phyloP scores from a whole-genome alignment of 2,797 vertebrate species.

The Myotis planiceps region DNA sequence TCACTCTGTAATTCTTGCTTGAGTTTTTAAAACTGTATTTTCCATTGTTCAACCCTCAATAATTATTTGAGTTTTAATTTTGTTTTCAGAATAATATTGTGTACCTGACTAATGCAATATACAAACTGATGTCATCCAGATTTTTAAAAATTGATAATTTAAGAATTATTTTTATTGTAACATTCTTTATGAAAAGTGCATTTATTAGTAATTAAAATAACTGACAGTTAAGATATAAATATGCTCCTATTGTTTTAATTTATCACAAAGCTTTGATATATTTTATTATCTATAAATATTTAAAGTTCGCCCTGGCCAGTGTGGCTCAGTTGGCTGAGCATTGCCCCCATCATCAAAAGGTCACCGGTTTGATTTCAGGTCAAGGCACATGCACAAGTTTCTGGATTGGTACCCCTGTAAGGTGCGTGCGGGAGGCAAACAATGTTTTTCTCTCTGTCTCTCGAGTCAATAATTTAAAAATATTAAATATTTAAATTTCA shows the following conservation, averaged over 20 bases:
- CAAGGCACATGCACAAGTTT: not conserved
- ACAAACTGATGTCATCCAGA: not conserved
- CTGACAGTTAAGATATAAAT: conserved; percentile 17
- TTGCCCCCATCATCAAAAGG: not conserved
- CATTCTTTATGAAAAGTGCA: not conserved
- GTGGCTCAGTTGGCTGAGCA: not conserved
- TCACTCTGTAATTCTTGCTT: not conserved
- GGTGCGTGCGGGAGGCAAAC: rapidly evolving
- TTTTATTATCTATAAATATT: not conserved
- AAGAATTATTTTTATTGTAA: conserved; percentile 20
- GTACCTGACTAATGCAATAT: conserved; percentile 12
- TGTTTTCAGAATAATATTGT: not conserved
- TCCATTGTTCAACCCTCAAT: not conserved
- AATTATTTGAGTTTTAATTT: conserved; percentile 8
- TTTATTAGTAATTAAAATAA: not conserved
- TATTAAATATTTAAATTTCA: conserved; percentile 34
- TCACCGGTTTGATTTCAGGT: not conserved
- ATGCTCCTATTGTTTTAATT: not conserved
- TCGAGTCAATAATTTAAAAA: not conserved
- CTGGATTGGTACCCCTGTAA: not conserved
- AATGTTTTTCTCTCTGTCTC: not conserved
- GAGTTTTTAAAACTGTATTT: not conserved
- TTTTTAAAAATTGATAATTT: conserved; percentile 6
- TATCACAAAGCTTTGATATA: not conserved
- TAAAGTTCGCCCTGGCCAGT: not conserved